phyloP scores from a whole-genome alignment of 2,888 invertebrate species.

The Ischnura elegans region DNA sequence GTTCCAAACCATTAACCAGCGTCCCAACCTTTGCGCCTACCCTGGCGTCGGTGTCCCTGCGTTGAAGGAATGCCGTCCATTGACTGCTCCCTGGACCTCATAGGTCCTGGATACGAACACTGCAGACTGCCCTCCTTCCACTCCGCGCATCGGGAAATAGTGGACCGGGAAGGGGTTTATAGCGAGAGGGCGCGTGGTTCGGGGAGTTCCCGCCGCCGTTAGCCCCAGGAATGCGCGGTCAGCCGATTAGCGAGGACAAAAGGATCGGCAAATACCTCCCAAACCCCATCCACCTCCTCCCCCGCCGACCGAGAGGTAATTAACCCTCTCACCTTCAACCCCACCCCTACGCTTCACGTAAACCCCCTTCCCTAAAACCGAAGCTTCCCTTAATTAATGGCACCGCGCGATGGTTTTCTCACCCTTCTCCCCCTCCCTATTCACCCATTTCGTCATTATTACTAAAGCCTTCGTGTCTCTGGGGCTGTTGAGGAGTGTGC shows the following conservation, averaged over 20 bases:
- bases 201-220: neutral
- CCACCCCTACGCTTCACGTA: neutral
- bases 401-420: neutral
- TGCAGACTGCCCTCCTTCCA: too few species aligned
- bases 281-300: neutral
- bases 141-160: too few species aligned
- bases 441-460: neutral
- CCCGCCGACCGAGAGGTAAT: neutral
- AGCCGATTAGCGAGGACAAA: conserved; percentile 20
- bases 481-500: neutral
- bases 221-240: conserved; percentile 9
- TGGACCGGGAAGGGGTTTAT: neutral
- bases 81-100: neutral
- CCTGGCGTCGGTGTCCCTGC: neutral
- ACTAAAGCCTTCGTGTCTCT: neutral
- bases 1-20: neutral
- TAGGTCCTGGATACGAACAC: neutral
- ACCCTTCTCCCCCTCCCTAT: neutral
- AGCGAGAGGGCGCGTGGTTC: neutral
- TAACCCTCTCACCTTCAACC: neutral
- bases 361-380: neutral
- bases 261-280: neutral
- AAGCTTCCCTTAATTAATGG: neutral
- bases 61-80: neutral
- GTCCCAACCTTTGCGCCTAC: neutral